These are phyloP conservation scores for Artemia franciscana DNA, from an alignment of 1,140 invertebrate genomes.

Conservation along the genomic window DNA sequence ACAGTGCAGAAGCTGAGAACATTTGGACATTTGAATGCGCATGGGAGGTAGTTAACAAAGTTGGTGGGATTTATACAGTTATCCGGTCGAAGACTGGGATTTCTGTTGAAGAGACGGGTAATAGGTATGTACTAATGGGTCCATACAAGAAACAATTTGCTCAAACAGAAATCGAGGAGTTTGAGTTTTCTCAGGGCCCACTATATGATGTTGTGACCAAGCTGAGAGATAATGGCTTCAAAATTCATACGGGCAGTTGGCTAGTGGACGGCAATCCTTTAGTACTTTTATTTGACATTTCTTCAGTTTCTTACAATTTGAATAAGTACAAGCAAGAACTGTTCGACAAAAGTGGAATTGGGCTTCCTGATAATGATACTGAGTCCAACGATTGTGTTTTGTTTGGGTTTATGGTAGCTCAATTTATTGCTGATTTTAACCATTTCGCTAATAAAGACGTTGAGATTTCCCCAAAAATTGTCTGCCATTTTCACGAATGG, in stretches of 20 bases:
- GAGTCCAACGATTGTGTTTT: slow-evolving; percentile 95
- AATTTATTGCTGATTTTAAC: slow-evolving; percentile 61
- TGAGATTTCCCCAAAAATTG: slow-evolving; percentile 41
- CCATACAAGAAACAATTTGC: slow-evolving; percentile 89
- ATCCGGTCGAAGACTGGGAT: slow-evolving; percentile 92
- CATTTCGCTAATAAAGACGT: slow-evolving; percentile 19
- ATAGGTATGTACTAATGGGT: slow-evolving; percentile 80
- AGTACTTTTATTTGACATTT: slow-evolving; percentile 92
- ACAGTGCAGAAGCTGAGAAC: slow-evolving; percentile 59
- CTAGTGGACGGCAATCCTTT: slow-evolving; percentile 97
- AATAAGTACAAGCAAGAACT: slow-evolving; percentile 87
- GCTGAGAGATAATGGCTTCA: slow-evolving; percentile 65
- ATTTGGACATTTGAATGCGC: slow-evolving; percentile 86
- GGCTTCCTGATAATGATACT: slow-evolving; percentile 80
- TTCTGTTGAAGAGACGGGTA: slow-evolving; percentile 93
- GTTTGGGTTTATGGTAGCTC: slow-evolving; percentile 81
- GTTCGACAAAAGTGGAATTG: slow-evolving; percentile 61
- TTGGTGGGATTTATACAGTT: slow-evolving; percentile 96
- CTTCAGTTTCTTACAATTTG: slow-evolving; percentile 82
- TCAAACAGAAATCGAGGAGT: slow-evolving; percentile 82
- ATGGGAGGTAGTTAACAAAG: slow-evolving; percentile 91
- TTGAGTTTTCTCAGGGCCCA: slow-evolving; percentile 56
- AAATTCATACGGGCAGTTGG: slow-evolving; percentile 88
- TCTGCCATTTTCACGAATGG: slow-evolving; percentile 97
- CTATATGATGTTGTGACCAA: slow-evolving; percentile 53